phyloP scores from a whole-genome alignment of 2,888 invertebrate species.

The Lycophotia porphyrea region DNA sequence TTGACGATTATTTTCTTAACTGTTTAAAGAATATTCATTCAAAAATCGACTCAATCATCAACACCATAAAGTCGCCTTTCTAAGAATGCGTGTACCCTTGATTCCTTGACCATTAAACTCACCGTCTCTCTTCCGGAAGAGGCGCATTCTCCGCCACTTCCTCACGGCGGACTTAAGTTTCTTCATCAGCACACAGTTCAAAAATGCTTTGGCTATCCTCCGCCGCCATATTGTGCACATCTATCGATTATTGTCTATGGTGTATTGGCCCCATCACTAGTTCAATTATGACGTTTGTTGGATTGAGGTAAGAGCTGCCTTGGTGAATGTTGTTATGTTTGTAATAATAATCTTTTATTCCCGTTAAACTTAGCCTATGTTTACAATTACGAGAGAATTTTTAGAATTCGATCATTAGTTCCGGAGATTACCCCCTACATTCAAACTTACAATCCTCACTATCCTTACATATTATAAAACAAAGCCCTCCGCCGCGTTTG shows the following conservation, averaged over 20 bases:
- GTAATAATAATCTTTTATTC: no score
- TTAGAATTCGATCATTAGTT: no score
- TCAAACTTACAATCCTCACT: no score
- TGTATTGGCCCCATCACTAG: constrained; percentile 49
- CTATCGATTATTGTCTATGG: constrained; percentile 65
- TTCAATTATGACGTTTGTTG: constrained; percentile 22
- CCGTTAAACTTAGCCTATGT: no score
- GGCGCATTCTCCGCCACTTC: constrained; percentile 89
- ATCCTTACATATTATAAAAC: no score
- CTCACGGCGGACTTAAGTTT: constrained; percentile 86
- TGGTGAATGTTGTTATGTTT: no score
- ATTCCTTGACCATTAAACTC: constrained; percentile 55
- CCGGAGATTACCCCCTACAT: no score
- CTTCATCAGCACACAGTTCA: constrained; percentile 86
- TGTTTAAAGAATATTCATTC: neutral
- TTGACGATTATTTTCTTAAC: neutral
- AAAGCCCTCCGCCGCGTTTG: no score
- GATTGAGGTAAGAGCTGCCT: constrained; percentile 14
- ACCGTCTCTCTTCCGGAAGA: constrained; percentile 87
- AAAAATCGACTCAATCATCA: neutral
- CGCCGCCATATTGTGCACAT: constrained; percentile 85
- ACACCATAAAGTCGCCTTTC: neutral
- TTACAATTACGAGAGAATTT: no score
- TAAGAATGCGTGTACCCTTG: neutral
- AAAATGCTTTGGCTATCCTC: constrained; percentile 74